phyloP scores from a whole-genome alignment of 2,888 invertebrate species.

The Pasiphila rectangulata region DNA sequence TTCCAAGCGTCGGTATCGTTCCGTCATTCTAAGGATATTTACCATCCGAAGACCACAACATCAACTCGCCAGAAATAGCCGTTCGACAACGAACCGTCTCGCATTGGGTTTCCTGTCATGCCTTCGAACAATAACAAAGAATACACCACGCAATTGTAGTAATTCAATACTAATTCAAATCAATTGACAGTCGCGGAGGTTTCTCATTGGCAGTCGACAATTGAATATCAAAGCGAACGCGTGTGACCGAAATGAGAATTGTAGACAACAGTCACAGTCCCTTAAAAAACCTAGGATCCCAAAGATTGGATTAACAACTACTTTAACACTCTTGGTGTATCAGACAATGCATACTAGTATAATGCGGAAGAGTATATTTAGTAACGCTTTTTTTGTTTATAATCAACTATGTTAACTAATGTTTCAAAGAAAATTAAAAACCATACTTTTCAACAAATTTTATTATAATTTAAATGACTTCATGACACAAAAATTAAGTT shows the following conservation, averaged over 20 bases:
- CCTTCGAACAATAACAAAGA: conserved; percentile 10
- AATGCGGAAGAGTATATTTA: too few relatives aligned
- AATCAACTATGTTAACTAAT: too few relatives aligned
- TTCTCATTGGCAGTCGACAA: conserved; percentile 27
- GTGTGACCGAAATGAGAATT: conserved; percentile 22
- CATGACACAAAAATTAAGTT: too few relatives aligned
- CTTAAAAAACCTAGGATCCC: too few relatives aligned
- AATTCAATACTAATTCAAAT: conserved; percentile 38
- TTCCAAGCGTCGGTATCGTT: too few relatives aligned
- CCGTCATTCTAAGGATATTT: not conserved
- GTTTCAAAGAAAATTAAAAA: too few relatives aligned
- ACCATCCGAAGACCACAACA: not conserved
- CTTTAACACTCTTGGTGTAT: too few relatives aligned
- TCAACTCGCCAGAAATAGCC: not conserved
- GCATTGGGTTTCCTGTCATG: conserved; percentile 9
- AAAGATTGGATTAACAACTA: too few relatives aligned
- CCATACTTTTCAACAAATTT: too few relatives aligned
- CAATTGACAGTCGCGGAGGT: conserved; percentile 36
- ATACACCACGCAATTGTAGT: conserved; percentile 35
- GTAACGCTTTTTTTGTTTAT: too few relatives aligned
- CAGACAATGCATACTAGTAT: too few relatives aligned
- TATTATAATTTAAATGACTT: too few relatives aligned
- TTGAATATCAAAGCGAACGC: conserved; percentile 32
- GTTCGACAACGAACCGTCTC: not conserved
- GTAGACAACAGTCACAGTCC: not conserved